phyloP scores from a whole-genome alignment of 2,888 invertebrate genomes.

The Gortyna flavago region DNA sequence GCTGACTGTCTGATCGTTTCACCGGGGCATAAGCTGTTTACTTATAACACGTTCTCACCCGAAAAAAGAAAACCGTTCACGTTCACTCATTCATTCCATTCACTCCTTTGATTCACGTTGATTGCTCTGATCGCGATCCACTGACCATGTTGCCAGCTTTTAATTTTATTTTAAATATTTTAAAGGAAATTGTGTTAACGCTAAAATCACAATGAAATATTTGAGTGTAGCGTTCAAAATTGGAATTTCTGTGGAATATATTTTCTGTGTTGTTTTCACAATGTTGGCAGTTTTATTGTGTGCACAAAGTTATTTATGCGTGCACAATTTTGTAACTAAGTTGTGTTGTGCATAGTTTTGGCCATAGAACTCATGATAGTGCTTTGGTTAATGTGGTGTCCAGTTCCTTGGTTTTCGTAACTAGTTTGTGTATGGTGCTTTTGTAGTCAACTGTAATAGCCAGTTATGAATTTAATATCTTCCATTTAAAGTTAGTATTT shows the following conservation, averaged over 20 bases:
- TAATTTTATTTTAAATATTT: conserved; percentile 58
- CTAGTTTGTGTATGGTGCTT: neutral
- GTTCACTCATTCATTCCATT: conserved; percentile 56
- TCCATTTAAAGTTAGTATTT: neutral
- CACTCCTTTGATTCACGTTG: conserved; percentile 69
- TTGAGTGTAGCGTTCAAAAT: conserved; percentile 39
- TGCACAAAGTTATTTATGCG: conserved; percentile 29
- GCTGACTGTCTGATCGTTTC: neutral
- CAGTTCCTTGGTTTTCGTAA: conserved; percentile 5
- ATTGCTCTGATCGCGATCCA: conserved; percentile 69
- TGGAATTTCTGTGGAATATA: conserved; percentile 30
- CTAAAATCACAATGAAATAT: conserved; percentile 53
- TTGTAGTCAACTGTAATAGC: neutral
- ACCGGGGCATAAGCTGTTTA: neutral
- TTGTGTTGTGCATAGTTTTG: conserved; percentile 27
- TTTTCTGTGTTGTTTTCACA: conserved; percentile 28
- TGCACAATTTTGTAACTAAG: conserved; percentile 36
- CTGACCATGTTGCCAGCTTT: conserved; percentile 45
- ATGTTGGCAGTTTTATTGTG: conserved; percentile 46
- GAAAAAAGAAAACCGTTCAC: conserved; percentile 4
- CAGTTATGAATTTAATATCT: neutral
- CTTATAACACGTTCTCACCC: neutral
- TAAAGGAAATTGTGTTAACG: conserved; percentile 42
- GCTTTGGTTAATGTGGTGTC: neutral
- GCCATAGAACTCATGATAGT: conserved; percentile 13